Base-by-base conservation (phyloP, 2,113 vertebrate genomes). In the Hoplias malabaricus region DNA sequence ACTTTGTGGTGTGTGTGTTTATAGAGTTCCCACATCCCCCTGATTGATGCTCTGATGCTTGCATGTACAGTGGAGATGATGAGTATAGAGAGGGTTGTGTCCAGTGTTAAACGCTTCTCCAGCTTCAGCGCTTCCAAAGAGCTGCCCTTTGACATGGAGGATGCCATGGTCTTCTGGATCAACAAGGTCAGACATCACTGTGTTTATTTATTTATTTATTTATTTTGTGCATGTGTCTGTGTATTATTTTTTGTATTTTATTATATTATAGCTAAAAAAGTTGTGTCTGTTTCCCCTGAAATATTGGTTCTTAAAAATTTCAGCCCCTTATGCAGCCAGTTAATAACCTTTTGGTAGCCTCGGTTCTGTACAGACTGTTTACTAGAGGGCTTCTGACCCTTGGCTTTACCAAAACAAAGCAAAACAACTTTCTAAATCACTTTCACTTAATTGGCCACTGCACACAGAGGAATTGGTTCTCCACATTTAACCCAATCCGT, bases 141-240 rank as follows among this genome's bases (percentile, higher is more conserved):
- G 54, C 88, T 96, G 8, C 94, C 94, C 0, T 95, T 94, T 7
- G 93, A 95, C 85, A 84, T 95, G 1, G 95, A 96, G 84, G 95
- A 96, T 13, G 93, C 95, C 40, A 95, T 96, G 95, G 90, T 96
- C 66, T 95, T 96, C 89, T 96, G 94, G 95, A 93, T 96, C 77
- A 96, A 96, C 87, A 96, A 96, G 94, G 95, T 96, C 84, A 76
- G 74, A 48, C 38, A 0, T 0, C 0, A 27, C 7, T 4, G 11
- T 75, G 10, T 19, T 40, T 78, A 36, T 63, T 0, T 12, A 31
- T 65, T 12, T 68, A 62, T 67, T 56, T 72, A 50, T 56, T 13
- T 61, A 5, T 4, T 48, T 21, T 66, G 1, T 12, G 38, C 62
- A 13, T 76, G 74, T 76, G 62, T 62, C 38, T 62, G 54, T 61